These are phyloP conservation scores for Monoplex corrugatus DNA, from an alignment of 2,888 invertebrate species.

Conservation along the genomic window DNA sequence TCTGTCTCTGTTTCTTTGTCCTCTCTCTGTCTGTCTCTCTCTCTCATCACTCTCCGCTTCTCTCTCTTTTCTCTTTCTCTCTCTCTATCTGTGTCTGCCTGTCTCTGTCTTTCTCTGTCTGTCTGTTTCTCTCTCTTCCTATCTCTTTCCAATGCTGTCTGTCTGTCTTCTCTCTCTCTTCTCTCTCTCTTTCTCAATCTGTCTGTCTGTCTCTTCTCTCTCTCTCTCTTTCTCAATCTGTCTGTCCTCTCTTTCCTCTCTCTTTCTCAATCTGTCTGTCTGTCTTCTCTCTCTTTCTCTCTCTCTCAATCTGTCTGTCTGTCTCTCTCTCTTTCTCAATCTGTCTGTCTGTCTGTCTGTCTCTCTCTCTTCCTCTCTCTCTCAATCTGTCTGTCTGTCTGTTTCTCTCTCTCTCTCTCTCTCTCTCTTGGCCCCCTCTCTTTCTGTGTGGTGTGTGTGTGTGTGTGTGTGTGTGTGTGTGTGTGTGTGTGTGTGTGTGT, in stretches of 20 bases:
- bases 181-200: background rate
- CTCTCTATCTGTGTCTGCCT: background rate
- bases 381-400: background rate
- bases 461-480: too few species aligned
- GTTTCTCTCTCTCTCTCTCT: too few species aligned
- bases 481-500: constrained; percentile 1
- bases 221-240: background rate
- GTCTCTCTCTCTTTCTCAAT: background rate
- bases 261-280: background rate
- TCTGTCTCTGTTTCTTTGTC: background rate
- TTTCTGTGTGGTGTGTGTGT: too few species aligned
- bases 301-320: background rate
- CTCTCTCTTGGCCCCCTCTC: background rate
- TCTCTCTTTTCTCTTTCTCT: background rate
- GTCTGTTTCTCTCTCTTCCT: background rate
- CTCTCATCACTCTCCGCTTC: background rate
- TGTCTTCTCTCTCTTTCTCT: background rate
- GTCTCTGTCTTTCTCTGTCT: background rate
- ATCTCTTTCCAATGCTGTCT: too few species aligned
- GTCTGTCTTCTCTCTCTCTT: background rate
- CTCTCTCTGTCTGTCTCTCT: background rate
- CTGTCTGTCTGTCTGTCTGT: background rate
- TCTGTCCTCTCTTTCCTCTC: background rate
- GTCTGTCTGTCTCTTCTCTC: background rate
- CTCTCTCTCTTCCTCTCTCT: background rate